Base-by-base conservation (phyloP, 2,888 invertebrate species). In the Chaetogeoica ovagalla region DNA sequence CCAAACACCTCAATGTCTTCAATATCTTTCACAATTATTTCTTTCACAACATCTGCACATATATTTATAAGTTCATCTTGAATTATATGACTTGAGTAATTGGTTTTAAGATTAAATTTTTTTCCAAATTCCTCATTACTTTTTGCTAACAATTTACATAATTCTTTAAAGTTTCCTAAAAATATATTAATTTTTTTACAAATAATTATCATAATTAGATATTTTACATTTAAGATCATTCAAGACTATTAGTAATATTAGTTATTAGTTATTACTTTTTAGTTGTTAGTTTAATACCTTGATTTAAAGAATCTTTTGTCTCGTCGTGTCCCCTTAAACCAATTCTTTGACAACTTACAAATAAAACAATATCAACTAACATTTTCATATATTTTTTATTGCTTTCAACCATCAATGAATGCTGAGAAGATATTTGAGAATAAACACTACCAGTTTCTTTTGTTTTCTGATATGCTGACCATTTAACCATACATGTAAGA, bases 311-410 rank as follows among this genome's bases (percentile, higher is more conserved):
- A 43, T 83, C 83, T 76, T 85, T 82, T 69, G 60, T 82, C 62
- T 85, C 84, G 74, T 84, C 75, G 23, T 66, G 23, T 55, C 84
- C 85, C 81, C 83, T 77, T 76, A 85, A 85, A 21, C 84, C 82
- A n/a, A 85, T 81, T 30, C 84, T 84, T 21, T 84, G 83, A 39
- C 75, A 69, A n/a, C 83, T 82, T 39, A 39, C 7, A 39, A 39
- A 83, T 81, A 63, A 17, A 37, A 17, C 17, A 23, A 30, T 63
- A 63, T 63, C 63, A 23, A 63, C 17, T 17, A 63, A 37, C 3
- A 5, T 30, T 15, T 63, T 63, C 5, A 37, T 63, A 37, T 63
- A 63, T 11, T 6, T 15, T 63, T 8, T 30, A 19, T 63, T 63
- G 11, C 11, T 17, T 37, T 15, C 37, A 37, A 13, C 30, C 30